Base-by-base conservation (phyloP, 2,113 vertebrate species). In the Bufo gargarizans region DNA sequence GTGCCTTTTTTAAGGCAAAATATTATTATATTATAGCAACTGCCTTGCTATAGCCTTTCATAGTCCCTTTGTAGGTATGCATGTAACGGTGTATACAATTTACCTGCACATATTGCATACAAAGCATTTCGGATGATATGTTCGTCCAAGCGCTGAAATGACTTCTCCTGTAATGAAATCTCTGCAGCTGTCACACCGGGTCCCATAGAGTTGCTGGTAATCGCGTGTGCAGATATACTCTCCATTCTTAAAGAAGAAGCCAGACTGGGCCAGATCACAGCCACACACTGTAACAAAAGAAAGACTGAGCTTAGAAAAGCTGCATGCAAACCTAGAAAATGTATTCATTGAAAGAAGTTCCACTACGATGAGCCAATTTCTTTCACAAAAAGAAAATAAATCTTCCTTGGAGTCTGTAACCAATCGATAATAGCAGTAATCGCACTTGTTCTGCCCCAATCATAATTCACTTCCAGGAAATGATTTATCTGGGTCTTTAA, bases 231-330 rank as follows among this genome's bases (percentile, higher is more conserved):
- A 99, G 93, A 99, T 98, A 94, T 99, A 99, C 90, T 99, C 98
- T 81, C 98, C 97, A 90, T 97, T 98, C 96, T 99, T 99, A 91
- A 99, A 98, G 95, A 99, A 99, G 94, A 99, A 99, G 79, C 98
- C 98, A 0, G 98, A 98, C 91, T 96, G 96, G 72, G 98, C 98
- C 93, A 99, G 94, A 92, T 97, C 97, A 58, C 98, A 99, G 93
- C 96, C 97, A 4, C 98, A 99, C 91, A 99, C 98, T 99, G 93
- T 33, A 53, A 56, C 1, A 11, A n/a, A 89, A 88, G 33, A 88
- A 55, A 77, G 9, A 63, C 3, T 19, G 8, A 8, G 59, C 79
- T 71, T 43, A 58, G 13, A 77, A 78, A 78, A 50, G 10, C 47
- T 56, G 19, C 43, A 86, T 9, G 19, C n/a, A 67, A 67, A 65